A percentile compares a stretch with the other conserved stretches of the same genome.
phyloP scores from a whole-genome alignment of 37 sponge, comb jelly and placozoan species.

The Lycopodina hypogea region DNA sequence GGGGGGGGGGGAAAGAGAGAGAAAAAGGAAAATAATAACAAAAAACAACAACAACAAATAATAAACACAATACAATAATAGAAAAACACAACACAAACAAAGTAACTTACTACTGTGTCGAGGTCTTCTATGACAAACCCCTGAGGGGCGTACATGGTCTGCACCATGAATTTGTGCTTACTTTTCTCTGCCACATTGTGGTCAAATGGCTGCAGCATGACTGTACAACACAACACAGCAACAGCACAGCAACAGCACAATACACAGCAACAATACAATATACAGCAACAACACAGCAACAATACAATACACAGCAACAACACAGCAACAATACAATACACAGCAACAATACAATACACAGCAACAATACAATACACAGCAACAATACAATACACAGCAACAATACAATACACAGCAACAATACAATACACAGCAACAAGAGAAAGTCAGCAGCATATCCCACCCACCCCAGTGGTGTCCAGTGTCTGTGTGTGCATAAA shows the following conservation, averaged over 20 bases:
- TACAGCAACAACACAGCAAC: neutral
- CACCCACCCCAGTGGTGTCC: no score
- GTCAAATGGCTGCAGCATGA: slow-evolving; percentile 91
- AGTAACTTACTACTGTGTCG: slow-evolving; percentile 47
- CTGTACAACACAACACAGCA: slow-evolving; percentile 23
- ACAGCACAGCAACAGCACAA: neutral
- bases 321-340: no score
- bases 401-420: no score
- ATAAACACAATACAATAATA: no score
- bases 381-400: no score
- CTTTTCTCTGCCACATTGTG: slow-evolving; percentile 42
- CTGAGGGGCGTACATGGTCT: slow-evolving; percentile 78
- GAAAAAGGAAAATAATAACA: neutral
- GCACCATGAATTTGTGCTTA: slow-evolving; percentile 99
- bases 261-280: neutral
- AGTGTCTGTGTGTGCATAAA: no score
- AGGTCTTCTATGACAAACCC: slow-evolving; percentile 46
- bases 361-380: no score
- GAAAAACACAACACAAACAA: no score
- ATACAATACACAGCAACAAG: no score
- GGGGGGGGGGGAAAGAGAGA: neutral
- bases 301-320: no score
- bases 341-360: no score
- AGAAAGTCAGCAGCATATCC: no score
- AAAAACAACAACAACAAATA: neutral